Base-by-base conservation (phyloP, 1,140 invertebrate species). In the Drosophila gunungcola region DNA sequence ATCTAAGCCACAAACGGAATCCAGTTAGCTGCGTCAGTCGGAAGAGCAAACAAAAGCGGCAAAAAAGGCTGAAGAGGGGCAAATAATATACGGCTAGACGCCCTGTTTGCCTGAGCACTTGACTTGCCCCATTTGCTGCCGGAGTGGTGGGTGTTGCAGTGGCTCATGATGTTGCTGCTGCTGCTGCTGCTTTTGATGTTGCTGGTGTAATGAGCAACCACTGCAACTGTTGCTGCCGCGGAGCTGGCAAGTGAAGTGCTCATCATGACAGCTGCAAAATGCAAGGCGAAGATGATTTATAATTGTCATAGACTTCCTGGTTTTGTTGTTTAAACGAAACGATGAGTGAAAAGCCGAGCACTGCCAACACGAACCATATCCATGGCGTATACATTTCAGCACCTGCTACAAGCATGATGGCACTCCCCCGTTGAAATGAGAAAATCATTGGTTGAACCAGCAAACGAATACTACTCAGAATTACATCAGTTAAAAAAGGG, bases 251-350 rank as follows among this genome's bases (percentile, higher is more conserved):
- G 75, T 86, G 69, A 79, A 88, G 83, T 88, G 83, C 79, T 75
- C 82, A 88, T 79, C 82, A 83, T 86, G 82, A 86, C 82, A 83
- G 79, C 79, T 65, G 75, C 68, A 73, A 88, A 86, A 88, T 34
- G 48, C 48, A 76, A 58, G 75, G 65, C 83, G 67, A 83, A 79
- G 82, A 86, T 86, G 82, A 86, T 86, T 86, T 86, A 86, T 86
- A 86, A 86, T 88, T 86, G 82, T 86, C 82, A 83, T 86, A 79
- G 83, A 86, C 82, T 86, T 86, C 82, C 82, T 86, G 82, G 83
- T 88, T 83, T 64, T 64, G 62, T 73, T 85, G 79, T 65, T 77
- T 48, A 56, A 80, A 62, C 76, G 62, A 39, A 46, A 46, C 42
- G 54, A 76, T 46, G 56, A 75, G 61, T 85, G 76, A 77, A 63